Evolutionary conservation across 2,888 invertebrate genomes (phyloP).

Genomic region (Euclidia mi): DNA sequence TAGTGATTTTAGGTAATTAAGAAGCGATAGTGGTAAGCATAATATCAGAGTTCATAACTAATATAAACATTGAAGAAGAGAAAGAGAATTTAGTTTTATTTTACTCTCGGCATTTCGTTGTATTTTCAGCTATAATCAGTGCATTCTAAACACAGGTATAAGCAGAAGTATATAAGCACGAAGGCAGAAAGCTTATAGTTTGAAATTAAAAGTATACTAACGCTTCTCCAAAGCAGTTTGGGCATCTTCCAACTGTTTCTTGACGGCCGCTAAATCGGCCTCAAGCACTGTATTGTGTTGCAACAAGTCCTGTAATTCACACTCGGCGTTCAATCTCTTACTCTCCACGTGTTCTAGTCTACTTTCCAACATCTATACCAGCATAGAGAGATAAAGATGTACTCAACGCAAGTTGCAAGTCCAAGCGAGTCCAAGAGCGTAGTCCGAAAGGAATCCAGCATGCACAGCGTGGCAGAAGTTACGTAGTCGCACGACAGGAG

Average conservation of each 20-base stretch:
- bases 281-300: conserved; percentile 92
- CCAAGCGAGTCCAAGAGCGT: conserved; percentile 40
- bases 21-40: too few species aligned
- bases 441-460: conserved; percentile 46
- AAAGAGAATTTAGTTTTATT: too few species aligned
- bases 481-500: conserved; percentile 64
- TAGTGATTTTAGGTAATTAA: too few species aligned
- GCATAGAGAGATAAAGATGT: conserved; percentile 53
- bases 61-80: too few species aligned
- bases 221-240: conserved; percentile 77
- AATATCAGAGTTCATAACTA: too few species aligned
- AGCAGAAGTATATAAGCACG: background rate
- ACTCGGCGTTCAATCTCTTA: conserved; percentile 91
- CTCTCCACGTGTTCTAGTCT: conserved; percentile 91
- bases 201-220: conserved; percentile 62
- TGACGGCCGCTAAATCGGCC: conserved; percentile 88
- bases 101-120: too few species aligned
- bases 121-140: background rate
- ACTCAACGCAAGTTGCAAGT: conserved; percentile 68
- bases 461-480: conserved; percentile 65
- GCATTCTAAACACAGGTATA: background rate
- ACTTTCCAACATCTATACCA: conserved; percentile 90
- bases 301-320: conserved; percentile 90
- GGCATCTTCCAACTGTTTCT: conserved; percentile 81
- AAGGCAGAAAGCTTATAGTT: background rate